Base-by-base conservation (phyloP, 2,888 invertebrate genomes). In the Amiota minor region DNA sequence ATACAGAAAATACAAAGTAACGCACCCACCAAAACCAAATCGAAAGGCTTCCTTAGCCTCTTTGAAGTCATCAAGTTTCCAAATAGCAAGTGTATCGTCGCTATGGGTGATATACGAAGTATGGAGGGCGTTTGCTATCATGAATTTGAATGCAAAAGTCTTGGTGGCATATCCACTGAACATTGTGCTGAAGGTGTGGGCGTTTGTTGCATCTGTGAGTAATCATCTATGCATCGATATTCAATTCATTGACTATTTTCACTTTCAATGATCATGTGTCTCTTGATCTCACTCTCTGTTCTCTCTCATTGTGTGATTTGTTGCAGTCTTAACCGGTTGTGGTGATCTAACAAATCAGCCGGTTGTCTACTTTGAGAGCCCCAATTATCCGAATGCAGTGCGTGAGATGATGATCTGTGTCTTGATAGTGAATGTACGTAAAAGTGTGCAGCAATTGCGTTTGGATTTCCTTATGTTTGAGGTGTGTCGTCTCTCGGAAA, bases 181-280 rank as follows among this genome's bases (percentile, higher is more conserved):
- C 87, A 91, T 1, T 95, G 95, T 88, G 95, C 94, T 16, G 92
- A 92, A 85, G 94, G 94, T 6, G 93, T 93, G 83, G 95, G 94
- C 12, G 93, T 92, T 46, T 95, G 95, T 84, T 95, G 95, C 84
- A 91, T 94, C 76, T 93, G 95, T 95, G 91, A 93, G 94, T 85
- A 16, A 35, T 35, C 35, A 35, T 35, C 14, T 11, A 9, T 10
- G 23, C 46, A 45, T 56, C 16, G n/a, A 20, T 64, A 9, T 55
- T 65, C 16, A 50, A 49, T 9, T 16, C 12, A 14, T 35, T 8
- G 45, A 50, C 16, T 14, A 20, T 49, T 12, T 16, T 4, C 23
- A 18, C 50, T 46, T 46, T 20, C 50, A 53, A 68, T 68, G n/a
- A 50, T 50, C 14, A 50, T n/a, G 12, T 50, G 2, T 56, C 16